These are phyloP conservation scores for Zele albiditarsus DNA, from an alignment of 2,888 invertebrate genomes.

Conservation along the genomic window DNA sequence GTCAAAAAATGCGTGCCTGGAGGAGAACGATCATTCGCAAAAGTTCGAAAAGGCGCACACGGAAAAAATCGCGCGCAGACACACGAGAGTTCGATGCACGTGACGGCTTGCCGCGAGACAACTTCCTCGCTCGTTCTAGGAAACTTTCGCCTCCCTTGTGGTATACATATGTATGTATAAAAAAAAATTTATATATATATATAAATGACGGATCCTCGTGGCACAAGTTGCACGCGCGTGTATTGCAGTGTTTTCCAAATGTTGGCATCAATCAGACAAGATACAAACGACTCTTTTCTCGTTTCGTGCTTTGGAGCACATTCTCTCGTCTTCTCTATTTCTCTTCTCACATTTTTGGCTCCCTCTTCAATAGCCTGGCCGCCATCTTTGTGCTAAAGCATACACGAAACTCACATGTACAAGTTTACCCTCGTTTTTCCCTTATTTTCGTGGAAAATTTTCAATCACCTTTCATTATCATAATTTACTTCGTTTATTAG, in stretches of 20 bases:
- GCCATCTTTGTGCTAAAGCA: conserved; percentile 48
- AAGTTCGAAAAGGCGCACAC: conserved; percentile 27
- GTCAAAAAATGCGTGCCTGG: conserved; percentile 31
- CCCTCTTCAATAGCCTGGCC: conserved; percentile 32
- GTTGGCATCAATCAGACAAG: conserved; percentile 60
- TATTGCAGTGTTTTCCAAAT: conserved; percentile 72
- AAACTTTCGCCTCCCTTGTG: conserved; percentile 31
- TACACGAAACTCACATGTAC: not conserved
- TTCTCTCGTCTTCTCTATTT: conserved; percentile 30
- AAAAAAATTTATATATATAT: not conserved
- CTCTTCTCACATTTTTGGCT: conserved; percentile 20
- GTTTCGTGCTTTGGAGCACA: not conserved
- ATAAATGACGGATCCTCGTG: not conserved
- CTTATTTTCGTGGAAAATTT: not conserved
- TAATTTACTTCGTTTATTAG: not conserved
- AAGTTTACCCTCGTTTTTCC: not conserved
- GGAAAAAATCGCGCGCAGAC: conserved; percentile 1
- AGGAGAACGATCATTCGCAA: conserved; percentile 28
- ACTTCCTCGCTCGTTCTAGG: conserved; percentile 31
- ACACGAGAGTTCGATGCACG: conserved; percentile 31
- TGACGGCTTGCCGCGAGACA: conserved; percentile 32
- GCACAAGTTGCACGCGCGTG: conserved; percentile 11
- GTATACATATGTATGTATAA: conserved; percentile 8
- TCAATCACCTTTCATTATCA: not conserved
- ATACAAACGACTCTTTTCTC: conserved; percentile 50